Evolutionary conservation across 2,797 vertebrate species (phyloP).

Genomic region (Lacerta agilis): DNA sequence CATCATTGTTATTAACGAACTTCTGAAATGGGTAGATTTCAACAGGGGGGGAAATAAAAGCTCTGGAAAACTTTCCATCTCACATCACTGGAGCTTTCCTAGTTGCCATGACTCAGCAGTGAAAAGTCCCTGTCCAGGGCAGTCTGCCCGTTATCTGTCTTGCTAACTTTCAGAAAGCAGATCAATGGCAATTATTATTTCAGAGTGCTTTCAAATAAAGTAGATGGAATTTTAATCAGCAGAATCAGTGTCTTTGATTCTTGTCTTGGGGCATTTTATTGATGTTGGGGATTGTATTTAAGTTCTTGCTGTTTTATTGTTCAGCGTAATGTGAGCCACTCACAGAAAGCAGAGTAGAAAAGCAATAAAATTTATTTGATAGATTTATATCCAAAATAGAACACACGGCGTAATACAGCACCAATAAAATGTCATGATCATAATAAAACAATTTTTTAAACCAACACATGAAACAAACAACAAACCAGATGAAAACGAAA

Average conservation of each 20-base stretch:
- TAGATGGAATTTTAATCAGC: not conserved
- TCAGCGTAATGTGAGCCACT: not conserved
- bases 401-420: not conserved
- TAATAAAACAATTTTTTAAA: too few species aligned
- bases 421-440: not conserved
- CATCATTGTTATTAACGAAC: too few species aligned
- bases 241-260: not conserved
- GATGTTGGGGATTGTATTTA: not conserved
- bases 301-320: not conserved
- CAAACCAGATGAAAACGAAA: too few species aligned
- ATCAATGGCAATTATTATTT: not conserved
- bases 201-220: not conserved
- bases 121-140: too few species aligned
- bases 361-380: not conserved
- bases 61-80: too few species aligned
- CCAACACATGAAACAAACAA: too few species aligned
- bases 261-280: not conserved
- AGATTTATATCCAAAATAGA: not conserved
- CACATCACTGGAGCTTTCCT: too few species aligned
- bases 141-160: too few species aligned
- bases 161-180: not conserved
- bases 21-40: too few species aligned
- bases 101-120: not conserved
- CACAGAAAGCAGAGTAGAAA: not conserved
- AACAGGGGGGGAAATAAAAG: too few species aligned